Evolutionary conservation across 2,888 invertebrate species (phyloP).

Genomic region (Horisme vitalbata): DNA sequence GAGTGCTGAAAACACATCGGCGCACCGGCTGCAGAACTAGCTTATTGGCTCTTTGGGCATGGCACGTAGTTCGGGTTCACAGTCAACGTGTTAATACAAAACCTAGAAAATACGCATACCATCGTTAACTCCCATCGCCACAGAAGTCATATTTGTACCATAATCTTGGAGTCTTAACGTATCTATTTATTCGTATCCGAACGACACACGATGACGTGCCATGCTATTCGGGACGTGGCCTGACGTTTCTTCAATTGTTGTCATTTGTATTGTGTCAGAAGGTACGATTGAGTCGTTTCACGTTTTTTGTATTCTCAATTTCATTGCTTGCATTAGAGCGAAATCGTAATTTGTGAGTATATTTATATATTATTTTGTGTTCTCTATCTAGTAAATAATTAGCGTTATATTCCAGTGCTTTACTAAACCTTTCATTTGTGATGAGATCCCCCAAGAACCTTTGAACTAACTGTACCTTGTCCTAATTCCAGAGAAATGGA

Average conservation of each 20-base stretch:
- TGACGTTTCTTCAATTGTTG: conserved; percentile 58
- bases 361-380: background rate
- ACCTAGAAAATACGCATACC: too few relatives aligned
- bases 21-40: too few relatives aligned
- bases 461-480: conserved; percentile 22
- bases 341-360: conserved; percentile 18
- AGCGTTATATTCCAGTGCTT: background rate
- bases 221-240: conserved; percentile 72
- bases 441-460: background rate
- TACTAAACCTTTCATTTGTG: background rate
- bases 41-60: too few relatives aligned
- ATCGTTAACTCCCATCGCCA: too few relatives aligned
- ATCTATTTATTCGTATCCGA: conserved; percentile 50
- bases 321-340: conserved; percentile 26
- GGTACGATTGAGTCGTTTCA: conserved; percentile 32
- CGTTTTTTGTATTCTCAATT: conserved; percentile 30
- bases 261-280: conserved; percentile 34
- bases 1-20: too few relatives aligned
- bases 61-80: too few relatives aligned
- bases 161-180: too few relatives aligned
- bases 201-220: conserved; percentile 65
- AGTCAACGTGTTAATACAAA: too few relatives aligned
- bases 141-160: too few relatives aligned
- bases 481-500: conserved; percentile 89
- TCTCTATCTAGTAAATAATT: background rate